A percentile compares a stretch with the other conserved stretches of the same genome.
Conservation (phyloP, 2,797 vertebrate genomes). For the Crossoptilon crossoptilon region DNA sequence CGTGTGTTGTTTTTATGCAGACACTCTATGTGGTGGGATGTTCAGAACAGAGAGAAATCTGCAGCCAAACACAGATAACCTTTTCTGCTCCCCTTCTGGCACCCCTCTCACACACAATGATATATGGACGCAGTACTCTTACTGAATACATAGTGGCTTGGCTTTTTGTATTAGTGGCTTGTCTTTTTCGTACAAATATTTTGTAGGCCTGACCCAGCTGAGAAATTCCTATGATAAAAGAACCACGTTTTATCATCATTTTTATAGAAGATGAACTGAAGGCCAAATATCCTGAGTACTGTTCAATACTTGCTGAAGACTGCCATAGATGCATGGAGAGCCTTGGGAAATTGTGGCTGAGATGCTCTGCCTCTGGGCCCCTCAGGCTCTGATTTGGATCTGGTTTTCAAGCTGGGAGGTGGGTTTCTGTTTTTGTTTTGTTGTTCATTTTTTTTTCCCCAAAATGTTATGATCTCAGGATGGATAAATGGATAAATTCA, state of each 20-base stretch:
- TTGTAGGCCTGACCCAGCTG: not conserved
- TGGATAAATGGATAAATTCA: not conserved
- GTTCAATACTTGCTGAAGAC: not conserved
- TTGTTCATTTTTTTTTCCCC: not conserved
- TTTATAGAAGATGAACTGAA: not conserved
- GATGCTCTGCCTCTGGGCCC: not conserved
- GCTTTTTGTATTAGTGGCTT: not conserved
- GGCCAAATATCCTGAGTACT: not conserved
- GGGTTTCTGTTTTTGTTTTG: not conserved
- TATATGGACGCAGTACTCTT: not conserved
- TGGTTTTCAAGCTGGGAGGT: not conserved
- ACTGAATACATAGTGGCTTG: not conserved
- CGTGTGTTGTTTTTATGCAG: fast-evolving
- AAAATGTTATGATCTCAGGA: not conserved
- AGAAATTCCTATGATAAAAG: not conserved
- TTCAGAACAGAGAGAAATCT: not conserved
- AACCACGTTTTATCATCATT: not conserved
- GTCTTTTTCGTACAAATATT: not conserved
- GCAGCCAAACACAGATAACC: not conserved
- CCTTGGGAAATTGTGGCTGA: not conserved
- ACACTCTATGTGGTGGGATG: fast-evolving
- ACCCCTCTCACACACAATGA: fast-evolving
- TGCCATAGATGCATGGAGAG: not conserved
- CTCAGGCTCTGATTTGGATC: not conserved
- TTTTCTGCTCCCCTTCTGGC: not conserved